Evolutionary conservation across 2,113 vertebrate species (phyloP).

Genomic region (Turnix velox): DNA sequence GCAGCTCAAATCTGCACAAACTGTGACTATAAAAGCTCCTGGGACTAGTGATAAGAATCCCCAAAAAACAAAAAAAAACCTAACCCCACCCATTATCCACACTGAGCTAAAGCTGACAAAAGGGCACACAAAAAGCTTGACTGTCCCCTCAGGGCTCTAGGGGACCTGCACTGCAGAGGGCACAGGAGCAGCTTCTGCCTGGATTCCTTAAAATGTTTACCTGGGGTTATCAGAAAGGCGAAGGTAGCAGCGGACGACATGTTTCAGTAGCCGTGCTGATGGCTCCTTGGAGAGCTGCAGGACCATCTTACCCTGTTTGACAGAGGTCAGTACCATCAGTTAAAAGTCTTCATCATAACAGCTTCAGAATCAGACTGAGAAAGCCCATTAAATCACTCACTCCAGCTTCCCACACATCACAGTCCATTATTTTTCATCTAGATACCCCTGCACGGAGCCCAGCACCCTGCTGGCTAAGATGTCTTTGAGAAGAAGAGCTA

Average conservation of each 20-base stretch:
- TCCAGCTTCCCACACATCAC: rapidly evolving
- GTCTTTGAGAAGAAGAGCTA: neutral
- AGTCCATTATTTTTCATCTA: neutral
- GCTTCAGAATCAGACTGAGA: neutral
- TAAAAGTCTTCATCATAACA: neutral
- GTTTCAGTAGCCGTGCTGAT: slow-evolving; percentile 91
- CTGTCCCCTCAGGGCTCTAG: rapidly evolving
- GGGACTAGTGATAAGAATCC: neutral
- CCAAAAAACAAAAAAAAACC: neutral
- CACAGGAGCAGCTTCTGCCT: neutral
- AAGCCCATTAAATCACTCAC: neutral
- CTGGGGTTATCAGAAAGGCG: slow-evolving; percentile 97
- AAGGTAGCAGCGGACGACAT: slow-evolving; percentile 96
- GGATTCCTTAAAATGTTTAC: slow-evolving; percentile 79
- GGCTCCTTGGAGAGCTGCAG: slow-evolving; percentile 97
- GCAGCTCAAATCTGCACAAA: neutral
- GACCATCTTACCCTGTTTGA: slow-evolving; percentile 94
- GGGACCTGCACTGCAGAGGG: neutral
- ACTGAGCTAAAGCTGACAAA: neutral
- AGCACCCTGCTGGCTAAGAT: neutral
- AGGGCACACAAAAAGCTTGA: neutral
- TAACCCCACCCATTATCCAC: neutral
- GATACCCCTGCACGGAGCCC: rapidly evolving
- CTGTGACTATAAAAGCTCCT: neutral
- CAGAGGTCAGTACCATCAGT: neutral